Conservation (phyloP, 2,797 vertebrate species). For the Myotis myotis region DNA sequence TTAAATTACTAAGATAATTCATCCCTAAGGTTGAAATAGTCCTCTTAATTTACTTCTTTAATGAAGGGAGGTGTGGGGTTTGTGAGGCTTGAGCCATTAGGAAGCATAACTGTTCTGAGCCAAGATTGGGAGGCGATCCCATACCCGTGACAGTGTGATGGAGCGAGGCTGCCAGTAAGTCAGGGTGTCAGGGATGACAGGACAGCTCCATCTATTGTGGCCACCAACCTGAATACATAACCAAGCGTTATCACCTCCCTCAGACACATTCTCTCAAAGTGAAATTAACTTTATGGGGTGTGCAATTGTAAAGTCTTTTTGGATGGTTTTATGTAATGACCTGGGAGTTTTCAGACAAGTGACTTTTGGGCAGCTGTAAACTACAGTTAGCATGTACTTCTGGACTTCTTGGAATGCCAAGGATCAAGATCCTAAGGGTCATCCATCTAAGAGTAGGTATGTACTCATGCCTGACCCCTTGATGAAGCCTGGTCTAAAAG, state of each 20-base stretch:
- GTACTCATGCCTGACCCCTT: neutral
- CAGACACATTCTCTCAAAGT: slow-evolving; percentile 37
- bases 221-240: slow-evolving; percentile 34
- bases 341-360: slow-evolving; percentile 32
- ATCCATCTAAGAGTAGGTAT: neutral
- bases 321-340: slow-evolving; percentile 44
- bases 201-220: neutral
- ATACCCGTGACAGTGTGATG: slow-evolving; percentile 54
- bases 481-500: neutral
- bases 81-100: slow-evolving; percentile 73
- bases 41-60: slow-evolving; percentile 76
- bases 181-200: slow-evolving; percentile 6
- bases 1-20: slow-evolving; percentile 74
- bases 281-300: slow-evolving; percentile 53
- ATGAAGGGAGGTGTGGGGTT: slow-evolving; percentile 62
- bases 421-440: neutral
- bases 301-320: slow-evolving; percentile 18
- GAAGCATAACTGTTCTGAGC: slow-evolving; percentile 68
- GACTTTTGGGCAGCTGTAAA: slow-evolving; percentile 38
- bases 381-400: neutral
- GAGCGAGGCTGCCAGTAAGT: slow-evolving; percentile 55
- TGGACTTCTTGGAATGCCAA: neutral
- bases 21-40: slow-evolving; percentile 72
- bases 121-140: slow-evolving; percentile 57
- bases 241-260: neutral